phyloP scores from a whole-genome alignment of 2,888 invertebrate genomes.

The Oscheius onirici region DNA sequence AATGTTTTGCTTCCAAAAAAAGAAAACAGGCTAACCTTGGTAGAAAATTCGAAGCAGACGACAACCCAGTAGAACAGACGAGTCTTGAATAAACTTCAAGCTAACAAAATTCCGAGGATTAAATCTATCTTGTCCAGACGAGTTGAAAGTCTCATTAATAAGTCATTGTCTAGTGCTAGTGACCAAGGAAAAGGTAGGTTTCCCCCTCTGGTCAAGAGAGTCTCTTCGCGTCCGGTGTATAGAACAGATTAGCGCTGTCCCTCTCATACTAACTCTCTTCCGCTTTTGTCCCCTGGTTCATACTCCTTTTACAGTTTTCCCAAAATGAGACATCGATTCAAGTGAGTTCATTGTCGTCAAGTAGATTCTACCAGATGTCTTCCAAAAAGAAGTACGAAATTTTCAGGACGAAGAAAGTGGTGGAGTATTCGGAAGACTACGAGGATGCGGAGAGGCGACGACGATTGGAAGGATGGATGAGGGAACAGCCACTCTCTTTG shows the following conservation, averaged over 20 bases:
- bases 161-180: too few relatives aligned
- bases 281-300: background rate
- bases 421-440: slow-evolving; percentile 33
- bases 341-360: background rate
- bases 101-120: too few relatives aligned
- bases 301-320: background rate
- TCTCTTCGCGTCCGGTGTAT: slow-evolving; percentile 7
- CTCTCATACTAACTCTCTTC: background rate
- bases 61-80: too few relatives aligned
- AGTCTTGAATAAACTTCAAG: too few relatives aligned
- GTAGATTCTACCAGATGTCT: background rate
- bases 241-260: slow-evolving; percentile 22
- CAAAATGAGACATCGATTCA: slow-evolving; percentile 4
- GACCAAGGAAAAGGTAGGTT: too few relatives aligned
- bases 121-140: too few relatives aligned
- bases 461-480: slow-evolving; percentile 55
- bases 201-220: too few relatives aligned
- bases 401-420: background rate
- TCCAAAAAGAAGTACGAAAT: background rate
- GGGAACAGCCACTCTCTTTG: slow-evolving; percentile 46
- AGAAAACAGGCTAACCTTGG: too few relatives aligned
- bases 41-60: too few relatives aligned
- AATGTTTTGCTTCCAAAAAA: too few relatives aligned
- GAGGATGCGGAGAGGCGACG: slow-evolving; percentile 43
- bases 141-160: too few relatives aligned